phyloP scores from a whole-genome alignment of 1,140 invertebrate genomes.

The Myzus persicae region DNA sequence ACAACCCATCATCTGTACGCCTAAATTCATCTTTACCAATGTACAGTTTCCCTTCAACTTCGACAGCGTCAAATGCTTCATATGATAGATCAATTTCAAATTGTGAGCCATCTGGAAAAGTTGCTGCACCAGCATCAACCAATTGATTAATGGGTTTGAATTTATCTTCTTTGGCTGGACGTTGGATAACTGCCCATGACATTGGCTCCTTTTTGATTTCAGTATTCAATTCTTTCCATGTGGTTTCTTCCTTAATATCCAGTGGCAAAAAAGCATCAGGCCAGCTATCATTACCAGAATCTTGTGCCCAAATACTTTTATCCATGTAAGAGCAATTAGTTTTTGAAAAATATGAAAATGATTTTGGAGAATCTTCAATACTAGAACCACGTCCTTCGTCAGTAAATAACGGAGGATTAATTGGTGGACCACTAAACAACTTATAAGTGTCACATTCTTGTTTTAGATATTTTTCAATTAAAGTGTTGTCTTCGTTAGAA shows the following conservation, averaged over 20 bases:
- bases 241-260: constrained; percentile 49
- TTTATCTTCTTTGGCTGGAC: constrained; percentile 55
- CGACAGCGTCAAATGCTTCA: constrained; percentile 51
- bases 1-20: constrained; percentile 50
- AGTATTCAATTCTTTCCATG: constrained; percentile 24
- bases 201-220: constrained; percentile 42
- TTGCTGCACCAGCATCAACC: constrained; percentile 52
- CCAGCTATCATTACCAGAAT: constrained; percentile 57
- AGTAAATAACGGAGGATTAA: constrained; percentile 55
- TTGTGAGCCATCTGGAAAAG: constrained; percentile 54
- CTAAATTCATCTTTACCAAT: constrained; percentile 56
- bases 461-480: constrained; percentile 55
- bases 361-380: constrained; percentile 55
- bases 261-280: constrained; percentile 54
- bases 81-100: constrained; percentile 56
- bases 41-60: constrained; percentile 55
- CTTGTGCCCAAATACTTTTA: constrained; percentile 56
- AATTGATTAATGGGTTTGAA: constrained; percentile 56
- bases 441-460: constrained; percentile 55
- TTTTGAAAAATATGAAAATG: constrained; percentile 57
- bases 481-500: constrained; percentile 45
- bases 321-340: constrained; percentile 53
- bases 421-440: constrained; percentile 50
- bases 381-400: constrained; percentile 56
- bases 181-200: constrained; percentile 55